Conservation (phyloP, 2,797 vertebrate species). For the Odontamblyopus lacepedii region DNA sequence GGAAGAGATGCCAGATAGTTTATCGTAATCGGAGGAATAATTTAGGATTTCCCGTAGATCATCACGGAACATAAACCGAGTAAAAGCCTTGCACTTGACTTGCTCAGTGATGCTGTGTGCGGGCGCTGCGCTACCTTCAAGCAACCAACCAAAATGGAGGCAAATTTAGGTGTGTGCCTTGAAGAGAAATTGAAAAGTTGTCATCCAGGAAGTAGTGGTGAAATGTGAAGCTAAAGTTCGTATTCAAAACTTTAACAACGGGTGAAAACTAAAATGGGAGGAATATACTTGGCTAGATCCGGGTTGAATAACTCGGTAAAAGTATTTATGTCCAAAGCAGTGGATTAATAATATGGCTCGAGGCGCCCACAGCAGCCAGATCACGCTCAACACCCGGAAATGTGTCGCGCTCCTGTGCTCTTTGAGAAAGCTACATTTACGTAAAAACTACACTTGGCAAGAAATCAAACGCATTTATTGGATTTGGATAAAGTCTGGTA, state of each 20-base stretch:
- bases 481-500: not conserved
- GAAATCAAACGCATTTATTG: not conserved
- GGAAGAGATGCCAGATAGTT: constrained; percentile 33
- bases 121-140: constrained; percentile 8
- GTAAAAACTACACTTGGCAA: constrained; percentile 28
- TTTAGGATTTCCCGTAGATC: not conserved
- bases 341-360: constrained; percentile 11
- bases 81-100: not conserved
- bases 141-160: constrained; percentile 33
- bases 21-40: not conserved
- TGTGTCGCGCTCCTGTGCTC: constrained; percentile 10
- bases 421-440: not conserved
- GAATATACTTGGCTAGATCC: rapidly evolving
- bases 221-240: not conserved
- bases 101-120: not conserved
- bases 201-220: constrained; percentile 67
- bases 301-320: not conserved
- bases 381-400: constrained; percentile 60
- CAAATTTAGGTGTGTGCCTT: constrained; percentile 29
- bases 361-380: constrained; percentile 1
- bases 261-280: rapidly evolving
- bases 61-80: constrained; percentile 5
- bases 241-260: not conserved
- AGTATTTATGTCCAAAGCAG: not conserved
- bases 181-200: constrained; percentile 20